Evolutionary conservation across 2,797 vertebrate species (phyloP), one percentile per base, ranked within the genome.

Genomic region (Heterohyrax brucei): DNA sequence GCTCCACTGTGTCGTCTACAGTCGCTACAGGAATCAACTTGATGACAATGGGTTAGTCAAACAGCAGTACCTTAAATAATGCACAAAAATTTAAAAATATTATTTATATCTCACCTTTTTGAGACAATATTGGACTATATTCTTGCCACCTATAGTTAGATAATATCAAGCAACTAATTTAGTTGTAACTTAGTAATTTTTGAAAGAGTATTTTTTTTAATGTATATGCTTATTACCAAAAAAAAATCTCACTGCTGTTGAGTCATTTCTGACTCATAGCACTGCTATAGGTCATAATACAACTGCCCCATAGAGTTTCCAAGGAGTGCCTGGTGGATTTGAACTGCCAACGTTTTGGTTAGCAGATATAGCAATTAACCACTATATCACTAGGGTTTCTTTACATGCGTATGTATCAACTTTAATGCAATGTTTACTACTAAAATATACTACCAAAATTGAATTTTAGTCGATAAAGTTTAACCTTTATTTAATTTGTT

Each of bases 401-500:
- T 39, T 9, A 68, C 14, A 68, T 62, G 46, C 18, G 56, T 26
- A 73, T 10, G 56, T 3, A 78, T 10, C 59, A 59, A 72, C 73
- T 92, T 92, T 68, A 79, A 59, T 78, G 59, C 6, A 86, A 26
- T 3, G 62, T 53, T 86, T 91, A 61, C 14, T 62, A 0, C 75
- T 62, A 62, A 93, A 94, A 59, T 7, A 91, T 68, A 85, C 4
- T 14, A 75, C 4, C 3, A 28, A 82, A 59, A 78, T 44, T 85
- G 10, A 22, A 68, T 78, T 91, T 95, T 10, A 72, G 50, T 19
- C 86, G 39, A 39, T 39, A 39, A 56, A 44, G 13, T 83, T 90
- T 94, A 96, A 93, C 0, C 6, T 87, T 89, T 64, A 92, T 24
- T 91, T 73, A 79, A 14, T 61, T 78, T 88, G 93, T 89, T 22